These are phyloP conservation scores for Macroteleia sp. DNA, from an alignment of 2,888 invertebrate species.

Conservation along the genomic window DNA sequence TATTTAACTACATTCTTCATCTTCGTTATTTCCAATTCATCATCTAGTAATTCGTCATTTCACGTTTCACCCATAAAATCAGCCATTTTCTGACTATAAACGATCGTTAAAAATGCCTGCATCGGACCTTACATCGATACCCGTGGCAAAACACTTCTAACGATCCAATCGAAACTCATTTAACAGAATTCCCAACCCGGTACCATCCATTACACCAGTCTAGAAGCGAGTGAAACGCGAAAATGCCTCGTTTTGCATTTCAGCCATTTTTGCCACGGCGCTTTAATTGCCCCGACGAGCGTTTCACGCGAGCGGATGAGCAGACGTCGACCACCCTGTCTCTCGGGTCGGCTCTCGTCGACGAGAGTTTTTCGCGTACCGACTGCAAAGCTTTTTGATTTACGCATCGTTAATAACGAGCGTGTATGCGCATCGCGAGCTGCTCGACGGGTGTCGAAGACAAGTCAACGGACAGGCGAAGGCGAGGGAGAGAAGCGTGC, in stretches of 20 bases:
- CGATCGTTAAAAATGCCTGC: no score
- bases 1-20: no score
- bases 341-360: constrained; percentile 34
- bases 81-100: no score
- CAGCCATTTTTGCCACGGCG: constrained; percentile 7
- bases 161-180: neutral
- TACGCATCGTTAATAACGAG: constrained; percentile 65
- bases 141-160: no score
- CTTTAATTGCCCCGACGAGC: constrained; percentile 37
- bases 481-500: constrained; percentile 16
- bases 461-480: constrained; percentile 54
- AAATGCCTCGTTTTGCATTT: constrained; percentile 4
- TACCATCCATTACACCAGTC: neutral
- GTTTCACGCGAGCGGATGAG: constrained; percentile 9
- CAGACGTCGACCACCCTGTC: constrained; percentile 46
- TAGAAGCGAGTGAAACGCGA: neutral
- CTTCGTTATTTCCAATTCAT: no score
- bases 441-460: constrained; percentile 62
- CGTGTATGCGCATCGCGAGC: constrained; percentile 48
- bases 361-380: constrained; percentile 46
- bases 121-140: no score
- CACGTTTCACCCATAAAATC: no score
- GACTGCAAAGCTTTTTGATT: constrained; percentile 55
- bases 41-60: no score
- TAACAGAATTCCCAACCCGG: neutral